These are phyloP conservation scores for Stichodactyla helianthus DNA, from an alignment of 64 coral and sea anemone species.

Conservation along the genomic window DNA sequence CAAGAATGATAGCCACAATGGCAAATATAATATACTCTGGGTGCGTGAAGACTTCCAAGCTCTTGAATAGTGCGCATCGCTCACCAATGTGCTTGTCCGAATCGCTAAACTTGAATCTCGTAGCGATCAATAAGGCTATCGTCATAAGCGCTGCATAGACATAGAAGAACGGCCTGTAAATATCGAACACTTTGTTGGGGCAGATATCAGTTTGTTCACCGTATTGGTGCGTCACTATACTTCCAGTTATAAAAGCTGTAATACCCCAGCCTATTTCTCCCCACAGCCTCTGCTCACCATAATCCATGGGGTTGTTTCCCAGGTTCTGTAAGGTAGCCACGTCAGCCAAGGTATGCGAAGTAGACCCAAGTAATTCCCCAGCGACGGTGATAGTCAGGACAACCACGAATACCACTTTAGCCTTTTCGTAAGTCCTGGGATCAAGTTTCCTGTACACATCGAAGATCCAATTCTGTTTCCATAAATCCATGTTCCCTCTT, in stretches of 20 bases:
- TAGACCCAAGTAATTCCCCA: slow-evolving; percentile 82
- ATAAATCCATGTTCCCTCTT: slow-evolving; percentile 64
- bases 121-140: slow-evolving; percentile 63
- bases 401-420: slow-evolving; percentile 70
- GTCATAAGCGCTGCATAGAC: slow-evolving; percentile 76
- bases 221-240: slow-evolving; percentile 65
- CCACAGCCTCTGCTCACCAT: slow-evolving; percentile 82
- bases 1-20: slow-evolving; percentile 65
- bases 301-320: slow-evolving; percentile 67
- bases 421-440: slow-evolving; percentile 65
- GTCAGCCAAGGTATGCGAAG: slow-evolving; percentile 78
- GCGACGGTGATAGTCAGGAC: slow-evolving; percentile 60
- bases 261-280: slow-evolving; percentile 77
- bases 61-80: slow-evolving; percentile 51
- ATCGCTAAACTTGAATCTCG: slow-evolving; percentile 71
- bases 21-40: slow-evolving; percentile 71
- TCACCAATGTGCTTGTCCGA: slow-evolving; percentile 38
- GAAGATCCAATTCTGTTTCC: slow-evolving; percentile 74
- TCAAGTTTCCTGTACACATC: slow-evolving; percentile 76
- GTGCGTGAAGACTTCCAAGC: slow-evolving; percentile 56
- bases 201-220: slow-evolving; percentile 72
- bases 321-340: slow-evolving; percentile 85
- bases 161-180: slow-evolving; percentile 94
- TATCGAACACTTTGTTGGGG: slow-evolving; percentile 76
- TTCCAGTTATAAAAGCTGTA: slow-evolving; percentile 80